A percentile compares a stretch with the other conserved stretches of the same genome.
These are phyloP conservation scores for Aphaenogaster ashmeadi DNA, from an alignment of 1,140 invertebrate genomes.

Conservation along the genomic window DNA sequence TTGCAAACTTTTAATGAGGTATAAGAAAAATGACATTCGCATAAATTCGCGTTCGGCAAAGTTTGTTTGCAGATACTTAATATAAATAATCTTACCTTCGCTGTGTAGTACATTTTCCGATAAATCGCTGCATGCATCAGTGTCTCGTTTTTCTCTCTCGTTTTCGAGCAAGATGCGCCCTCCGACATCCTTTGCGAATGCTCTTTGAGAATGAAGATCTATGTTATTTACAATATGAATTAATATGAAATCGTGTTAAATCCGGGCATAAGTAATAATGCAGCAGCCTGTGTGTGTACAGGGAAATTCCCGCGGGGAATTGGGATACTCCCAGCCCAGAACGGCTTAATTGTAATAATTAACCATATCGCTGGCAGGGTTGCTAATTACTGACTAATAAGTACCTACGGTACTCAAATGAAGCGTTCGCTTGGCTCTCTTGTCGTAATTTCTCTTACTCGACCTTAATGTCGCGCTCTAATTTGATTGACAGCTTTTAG, in stretches of 20 bases:
- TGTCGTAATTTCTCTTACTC: conserved; percentile 36
- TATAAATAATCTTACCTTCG: neutral
- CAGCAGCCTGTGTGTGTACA: neutral
- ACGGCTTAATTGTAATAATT: conserved; percentile 66
- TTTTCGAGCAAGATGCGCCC: neutral
- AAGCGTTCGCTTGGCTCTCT: conserved; percentile 8
- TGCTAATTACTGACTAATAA: conserved; percentile 70
- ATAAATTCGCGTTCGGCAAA: neutral
- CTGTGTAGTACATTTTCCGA: neutral
- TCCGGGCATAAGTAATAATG: conserved; percentile 20
- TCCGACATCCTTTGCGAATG: neutral
- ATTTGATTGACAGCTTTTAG: conserved; percentile 38
- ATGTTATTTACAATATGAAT: neutral
- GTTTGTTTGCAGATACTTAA: neutral
- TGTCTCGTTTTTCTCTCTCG: neutral
- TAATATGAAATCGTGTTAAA: neutral
- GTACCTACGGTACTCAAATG: conserved; percentile 26
- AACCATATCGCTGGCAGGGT: conserved; percentile 29
- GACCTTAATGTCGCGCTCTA: conserved; percentile 36
- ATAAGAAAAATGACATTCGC: conserved; percentile 4
- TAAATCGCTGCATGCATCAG: neutral
- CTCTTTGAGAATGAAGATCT: neutral
- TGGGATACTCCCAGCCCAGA: neutral
- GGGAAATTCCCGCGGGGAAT: conserved; percentile 40
- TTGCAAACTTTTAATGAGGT: conserved; percentile 33